A percentile compares a stretch with the other conserved stretches of the same genome.
These are phyloP conservation scores for Felis chaus DNA, from an alignment of 2,113 vertebrate genomes.

Conservation along the genomic window DNA sequence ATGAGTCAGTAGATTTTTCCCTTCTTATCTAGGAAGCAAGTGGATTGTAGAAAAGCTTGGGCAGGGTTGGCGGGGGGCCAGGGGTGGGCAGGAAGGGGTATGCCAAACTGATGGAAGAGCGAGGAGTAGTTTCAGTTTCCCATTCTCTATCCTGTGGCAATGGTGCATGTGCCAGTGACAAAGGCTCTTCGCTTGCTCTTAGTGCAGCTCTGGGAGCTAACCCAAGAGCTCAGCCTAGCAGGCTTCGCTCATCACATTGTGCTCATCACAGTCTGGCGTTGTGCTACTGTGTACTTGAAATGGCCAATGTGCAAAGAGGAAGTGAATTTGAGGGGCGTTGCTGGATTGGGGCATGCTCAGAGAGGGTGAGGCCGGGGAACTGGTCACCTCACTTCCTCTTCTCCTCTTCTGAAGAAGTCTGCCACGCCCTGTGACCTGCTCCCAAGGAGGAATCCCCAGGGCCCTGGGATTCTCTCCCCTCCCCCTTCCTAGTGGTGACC, in stretches of 20 bases:
- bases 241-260: neutral
- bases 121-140: neutral
- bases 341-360: constrained; percentile 10
- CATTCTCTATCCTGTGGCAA: neutral
- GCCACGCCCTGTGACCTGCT: constrained; percentile 1
- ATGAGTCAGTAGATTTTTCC: neutral
- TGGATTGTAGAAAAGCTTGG: neutral
- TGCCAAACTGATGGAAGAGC: neutral
- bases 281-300: neutral
- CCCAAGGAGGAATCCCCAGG: neutral
- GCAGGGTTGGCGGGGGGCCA: neutral
- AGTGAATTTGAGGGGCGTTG: constrained; percentile 46
- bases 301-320: constrained; percentile 39
- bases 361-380: constrained; percentile 37
- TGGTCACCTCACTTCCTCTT: constrained; percentile 74
- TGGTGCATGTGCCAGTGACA: neutral
- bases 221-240: neutral
- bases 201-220: neutral
- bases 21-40: constrained; percentile 26
- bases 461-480: neutral
- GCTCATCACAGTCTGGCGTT: neutral
- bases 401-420: constrained; percentile 50
- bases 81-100: neutral
- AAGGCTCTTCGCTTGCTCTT: neutral
- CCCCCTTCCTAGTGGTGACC: neutral